Conservation (phyloP, 64 coral and sea anemone genomes). For the Porites lutea region DNA sequence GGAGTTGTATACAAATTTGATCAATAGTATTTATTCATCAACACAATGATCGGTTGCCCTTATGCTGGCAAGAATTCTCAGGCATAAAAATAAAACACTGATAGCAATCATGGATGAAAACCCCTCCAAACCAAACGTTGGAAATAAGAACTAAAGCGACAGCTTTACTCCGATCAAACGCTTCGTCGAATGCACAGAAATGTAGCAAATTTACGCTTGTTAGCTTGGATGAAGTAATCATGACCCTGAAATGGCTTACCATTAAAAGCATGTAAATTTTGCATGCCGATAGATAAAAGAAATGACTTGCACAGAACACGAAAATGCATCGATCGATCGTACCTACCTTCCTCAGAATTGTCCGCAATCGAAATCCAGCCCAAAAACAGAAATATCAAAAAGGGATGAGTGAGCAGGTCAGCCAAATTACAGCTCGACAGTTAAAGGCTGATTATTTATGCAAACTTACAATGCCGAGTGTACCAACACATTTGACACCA, state of each 20-base stretch:
- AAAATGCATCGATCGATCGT: neutral
- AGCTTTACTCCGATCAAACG: neutral
- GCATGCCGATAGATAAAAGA: neutral
- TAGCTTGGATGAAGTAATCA: neutral
- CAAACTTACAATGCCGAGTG: slow-evolving; percentile 57
- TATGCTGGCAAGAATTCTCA: slow-evolving; percentile 6
- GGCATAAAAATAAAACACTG: neutral
- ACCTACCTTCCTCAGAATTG: neutral
- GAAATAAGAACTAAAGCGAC: neutral
- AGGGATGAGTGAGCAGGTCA: neutral
- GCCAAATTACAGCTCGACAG: slow-evolving; percentile 8
- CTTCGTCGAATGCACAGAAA: slow-evolving; percentile 18
- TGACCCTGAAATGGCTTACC: slow-evolving; percentile 15
- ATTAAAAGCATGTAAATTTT: neutral
- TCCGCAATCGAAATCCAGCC: neutral
- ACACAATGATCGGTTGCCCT: slow-evolving; percentile 30
- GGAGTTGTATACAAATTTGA: slow-evolving; percentile 16
- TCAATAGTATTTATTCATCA: slow-evolving; percentile 14
- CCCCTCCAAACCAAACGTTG: neutral
- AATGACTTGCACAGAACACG: neutral
- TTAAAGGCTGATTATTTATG: slow-evolving; percentile 56
- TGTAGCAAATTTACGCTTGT: neutral
- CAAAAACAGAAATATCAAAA: neutral
- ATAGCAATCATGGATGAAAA: neutral
- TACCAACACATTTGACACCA: slow-evolving; percentile 59